Base-by-base conservation (phyloP, 2,888 invertebrate species). In the Keiferia lycopersicella region DNA sequence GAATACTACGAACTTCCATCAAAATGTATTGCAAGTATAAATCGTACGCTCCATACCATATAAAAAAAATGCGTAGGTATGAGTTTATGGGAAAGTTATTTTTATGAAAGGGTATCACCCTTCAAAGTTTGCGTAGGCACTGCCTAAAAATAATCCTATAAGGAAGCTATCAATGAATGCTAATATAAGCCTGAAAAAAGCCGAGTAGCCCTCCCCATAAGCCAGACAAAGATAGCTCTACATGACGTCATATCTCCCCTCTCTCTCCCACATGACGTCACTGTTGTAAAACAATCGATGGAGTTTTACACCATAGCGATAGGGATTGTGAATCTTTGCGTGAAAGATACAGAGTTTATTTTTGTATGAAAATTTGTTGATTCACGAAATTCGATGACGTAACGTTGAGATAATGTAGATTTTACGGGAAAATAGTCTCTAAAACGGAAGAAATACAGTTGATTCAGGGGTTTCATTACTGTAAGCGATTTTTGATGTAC, bases 221-320 rank as follows among this genome's bases (percentile, higher is more conserved):
- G 38, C 53, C 56, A 38, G 70, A 79, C 59, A 20, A 72, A 73
- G 75, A 72, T 34, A 22, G 63, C 61, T 12, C 22, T 16, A 60
- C 57, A 71, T 79, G 79, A 82, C 80, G 81, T 82, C 80, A 80
- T 70, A 70, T 70, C 65, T 56, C 58, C 72, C 62, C 2, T 71
- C 74, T 69, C 71, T n/a, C 64, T 78, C 71, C 10, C 66, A 59
- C 75, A 68, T 70, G 69, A 71, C 68, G 69, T 69, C 68, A 69
- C 53, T 16, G 56, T 16, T 38, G 56, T 34, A 50, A 61, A 60
- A 66, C 66, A 66, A 66, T 68, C 67, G 66, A 57, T 64, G 56
- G 26, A 18, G n/a, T 14, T 22, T 53, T 11, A 26, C 51, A 22
- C 20, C 51, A 53, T 20, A 34, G 34, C 34, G 12, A 22, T 26